Base-by-base conservation (phyloP, 1,140 invertebrate species). In the Microvelia longipes region DNA sequence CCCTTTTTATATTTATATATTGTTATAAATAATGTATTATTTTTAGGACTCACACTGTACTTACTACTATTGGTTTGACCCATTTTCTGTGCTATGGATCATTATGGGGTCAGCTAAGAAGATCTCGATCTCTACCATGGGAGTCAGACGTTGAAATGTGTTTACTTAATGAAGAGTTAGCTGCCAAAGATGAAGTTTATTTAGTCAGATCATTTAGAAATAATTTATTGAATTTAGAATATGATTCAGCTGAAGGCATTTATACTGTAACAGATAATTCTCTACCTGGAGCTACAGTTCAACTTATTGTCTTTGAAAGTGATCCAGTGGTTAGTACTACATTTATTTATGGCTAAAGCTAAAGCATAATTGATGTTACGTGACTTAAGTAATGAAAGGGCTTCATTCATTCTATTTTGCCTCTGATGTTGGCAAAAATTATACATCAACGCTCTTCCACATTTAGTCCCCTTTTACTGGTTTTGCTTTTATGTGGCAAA, bases 21-120 rank as follows among this genome's bases (percentile, higher is more conserved):
- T n/a, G n/a, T n/a, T n/a, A n/a, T n/a, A n/a, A n/a, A n/a, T n/a
- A n/a, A n/a, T n/a, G n/a, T n/a, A n/a, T n/a, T n/a, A 13, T 73
- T 75, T 71, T 61, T 62, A 75, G 75, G 65, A 71, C 70, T 19
- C 75, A 77, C 67, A 66, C 61, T 26, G 71, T 78, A 1, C 73
- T 82, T 26, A 67, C 74, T n/a, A 72, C 75, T 25, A 70, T 81
- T 26, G 71, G 77, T 11, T 70, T 82, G 1, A 75, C 77, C 2
- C 79, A 83, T 74, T 82, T 81, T 70, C 73, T 84, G 1, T 85
- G 83, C 74, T 85, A 82, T 73, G 81, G 81, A 28, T 79, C 79
- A n/a, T 77, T 85, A 2, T 85, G 82, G 82, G 82, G 81, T n/a
- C 80, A 80, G 15, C 74, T 84, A 14, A 77, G 81, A 70, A 68